Conservation (phyloP, 2,888 invertebrate species). For the Dryomyza anilis region DNA sequence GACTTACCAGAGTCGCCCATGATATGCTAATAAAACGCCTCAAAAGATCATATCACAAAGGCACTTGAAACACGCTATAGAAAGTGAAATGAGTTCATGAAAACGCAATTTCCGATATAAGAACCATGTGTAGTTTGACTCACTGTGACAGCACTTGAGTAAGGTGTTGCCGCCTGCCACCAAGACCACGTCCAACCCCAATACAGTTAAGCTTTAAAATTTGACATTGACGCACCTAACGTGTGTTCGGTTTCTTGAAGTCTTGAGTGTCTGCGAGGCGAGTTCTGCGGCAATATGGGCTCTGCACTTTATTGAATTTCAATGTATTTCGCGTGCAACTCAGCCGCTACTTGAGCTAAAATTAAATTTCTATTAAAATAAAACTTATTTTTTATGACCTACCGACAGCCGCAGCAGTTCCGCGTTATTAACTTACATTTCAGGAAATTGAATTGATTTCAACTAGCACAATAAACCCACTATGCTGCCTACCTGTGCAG, state of each 20-base stretch:
- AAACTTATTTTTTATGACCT: constrained; percentile 4
- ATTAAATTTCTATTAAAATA: constrained; percentile 12
- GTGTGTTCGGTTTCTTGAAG: neutral
- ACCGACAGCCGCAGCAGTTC: neutral
- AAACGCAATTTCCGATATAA: too few relatives aligned
- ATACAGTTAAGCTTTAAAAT: neutral
- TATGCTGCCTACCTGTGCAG: too few relatives aligned
- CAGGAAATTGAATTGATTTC: constrained; percentile 22
- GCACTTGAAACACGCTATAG: too few relatives aligned
- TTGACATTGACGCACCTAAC: constrained; percentile 19
- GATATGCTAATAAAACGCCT: neutral
- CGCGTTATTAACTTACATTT: constrained; percentile 16
- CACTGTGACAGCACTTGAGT: too few relatives aligned
- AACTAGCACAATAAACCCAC: too few relatives aligned
- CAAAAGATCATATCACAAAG: neutral
- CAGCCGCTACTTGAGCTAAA: constrained; percentile 8
- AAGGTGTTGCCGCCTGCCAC: too few relatives aligned
- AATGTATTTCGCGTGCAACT: constrained; percentile 15
- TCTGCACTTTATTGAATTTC: neutral
- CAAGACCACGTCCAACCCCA: neutral
- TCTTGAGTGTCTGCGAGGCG: neutral
- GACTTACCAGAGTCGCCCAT: constrained; percentile 58
- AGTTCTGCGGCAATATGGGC: neutral
- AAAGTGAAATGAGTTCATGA: too few relatives aligned
- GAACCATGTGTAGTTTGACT: too few relatives aligned